A percentile compares a stretch with the other conserved stretches of the same genome.
Evolutionary conservation across 2,113 vertebrate genomes (phyloP).

Genomic region (Crocuta crocuta): DNA sequence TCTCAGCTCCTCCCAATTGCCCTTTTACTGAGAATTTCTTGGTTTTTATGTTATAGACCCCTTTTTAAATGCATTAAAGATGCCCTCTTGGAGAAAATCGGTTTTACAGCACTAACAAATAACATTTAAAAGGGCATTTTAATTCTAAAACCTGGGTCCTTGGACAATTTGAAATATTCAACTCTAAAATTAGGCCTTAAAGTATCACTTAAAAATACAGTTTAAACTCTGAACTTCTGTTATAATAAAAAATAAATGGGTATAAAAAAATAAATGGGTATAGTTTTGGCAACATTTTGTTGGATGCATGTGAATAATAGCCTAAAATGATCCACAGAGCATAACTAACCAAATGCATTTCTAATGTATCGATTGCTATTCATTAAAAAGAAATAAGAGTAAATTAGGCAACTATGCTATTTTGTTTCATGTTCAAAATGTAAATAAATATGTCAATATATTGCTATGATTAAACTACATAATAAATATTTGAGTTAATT

Average conservation of each 20-base stretch:
- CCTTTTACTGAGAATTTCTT: conserved; percentile 17
- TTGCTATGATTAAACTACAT: background rate
- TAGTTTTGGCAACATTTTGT: background rate
- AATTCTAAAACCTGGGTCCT: conserved; percentile 14
- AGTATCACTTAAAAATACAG: background rate
- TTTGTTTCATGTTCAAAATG: conserved; percentile 41
- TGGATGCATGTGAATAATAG: background rate
- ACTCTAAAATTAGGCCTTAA: conserved; percentile 1
- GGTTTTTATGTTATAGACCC: background rate
- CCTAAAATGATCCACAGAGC: background rate
- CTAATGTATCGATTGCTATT: conserved; percentile 7
- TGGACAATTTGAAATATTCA: conserved; percentile 15
- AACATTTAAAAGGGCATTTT: conserved; percentile 25
- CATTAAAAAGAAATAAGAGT: background rate
- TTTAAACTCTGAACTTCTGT: background rate
- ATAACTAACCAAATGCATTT: background rate
- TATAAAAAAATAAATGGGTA: background rate
- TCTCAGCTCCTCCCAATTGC: background rate
- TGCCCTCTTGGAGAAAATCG: conserved; percentile 34
- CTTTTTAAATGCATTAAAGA: conserved; percentile 8
- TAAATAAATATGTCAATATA: background rate
- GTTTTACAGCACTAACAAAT: conserved; percentile 1
- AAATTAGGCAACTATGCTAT: background rate
- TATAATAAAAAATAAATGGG: background rate
- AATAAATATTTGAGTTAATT: conserved; percentile 32